These are phyloP conservation scores for Cyanistes caeruleus DNA, from an alignment of 2,113 vertebrate species.

Conservation along the genomic window DNA sequence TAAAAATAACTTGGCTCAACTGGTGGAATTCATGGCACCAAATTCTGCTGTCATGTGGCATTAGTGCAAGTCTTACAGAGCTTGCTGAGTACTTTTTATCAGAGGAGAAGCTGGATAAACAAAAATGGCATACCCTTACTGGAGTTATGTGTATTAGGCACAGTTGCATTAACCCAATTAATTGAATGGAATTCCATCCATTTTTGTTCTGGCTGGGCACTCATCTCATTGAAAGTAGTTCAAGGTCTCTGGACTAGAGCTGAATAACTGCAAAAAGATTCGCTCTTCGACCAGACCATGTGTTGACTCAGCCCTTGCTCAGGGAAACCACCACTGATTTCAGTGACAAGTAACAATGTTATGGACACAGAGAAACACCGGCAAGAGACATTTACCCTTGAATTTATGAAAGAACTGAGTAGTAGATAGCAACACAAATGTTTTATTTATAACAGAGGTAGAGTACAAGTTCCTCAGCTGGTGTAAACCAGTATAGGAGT, in stretches of 20 bases:
- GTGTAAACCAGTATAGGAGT: neutral
- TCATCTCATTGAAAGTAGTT: neutral
- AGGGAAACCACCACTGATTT: conserved; percentile 21
- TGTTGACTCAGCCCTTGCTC: conserved; percentile 26
- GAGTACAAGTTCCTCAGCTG: conserved; percentile 3
- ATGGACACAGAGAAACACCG: neutral
- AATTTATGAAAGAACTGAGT: neutral
- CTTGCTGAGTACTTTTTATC: neutral
- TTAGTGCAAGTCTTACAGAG: neutral
- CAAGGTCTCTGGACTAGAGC: neutral
- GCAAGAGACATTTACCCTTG: conserved; percentile 2
- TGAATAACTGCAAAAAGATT: neutral
- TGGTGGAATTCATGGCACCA: neutral
- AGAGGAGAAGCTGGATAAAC: neutral
- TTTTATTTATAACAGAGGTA: neutral
- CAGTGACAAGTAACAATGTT: neutral
- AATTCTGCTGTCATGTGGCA: neutral
- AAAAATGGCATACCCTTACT: neutral
- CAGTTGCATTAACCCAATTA: neutral
- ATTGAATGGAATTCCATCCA: neutral
- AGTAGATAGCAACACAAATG: neutral
- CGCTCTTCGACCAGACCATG: neutral
- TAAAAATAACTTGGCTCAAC: neutral
- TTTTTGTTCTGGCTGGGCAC: neutral
- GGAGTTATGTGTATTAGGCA: neutral